A percentile compares a stretch with the other conserved stretches of the same genome.
Conservation (phyloP, 2,888 invertebrate species). For the Drosophila pullipes region DNA sequence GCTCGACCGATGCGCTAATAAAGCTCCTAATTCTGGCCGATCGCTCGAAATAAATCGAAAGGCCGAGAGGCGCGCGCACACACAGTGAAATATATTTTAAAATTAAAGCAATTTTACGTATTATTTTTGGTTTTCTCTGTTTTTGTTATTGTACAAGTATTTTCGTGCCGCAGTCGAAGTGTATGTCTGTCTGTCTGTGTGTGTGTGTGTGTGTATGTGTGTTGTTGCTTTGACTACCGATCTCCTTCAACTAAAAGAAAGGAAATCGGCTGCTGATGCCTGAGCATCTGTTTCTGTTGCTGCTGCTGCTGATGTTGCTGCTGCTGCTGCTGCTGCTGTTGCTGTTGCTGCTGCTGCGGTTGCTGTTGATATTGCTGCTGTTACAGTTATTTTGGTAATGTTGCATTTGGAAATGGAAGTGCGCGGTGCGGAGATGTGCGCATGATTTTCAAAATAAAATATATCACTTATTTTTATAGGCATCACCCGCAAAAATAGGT, state of each 20-base stretch:
- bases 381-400: slow-evolving; percentile 22
- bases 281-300: slow-evolving; percentile 62
- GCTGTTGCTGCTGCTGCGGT: background rate
- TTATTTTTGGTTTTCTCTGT: slow-evolving; percentile 68
- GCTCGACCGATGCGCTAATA: slow-evolving; percentile 64
- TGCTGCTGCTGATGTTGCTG: background rate
- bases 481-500: background rate
- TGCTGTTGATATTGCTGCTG: background rate
- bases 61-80: slow-evolving; percentile 44
- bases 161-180: slow-evolving; percentile 30
- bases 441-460: slow-evolving; percentile 59
- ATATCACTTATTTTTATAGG: slow-evolving; percentile 62
- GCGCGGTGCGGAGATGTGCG: slow-evolving; percentile 45
- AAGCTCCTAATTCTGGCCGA: slow-evolving; percentile 73
- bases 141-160: slow-evolving; percentile 72
- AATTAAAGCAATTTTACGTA: slow-evolving; percentile 71
- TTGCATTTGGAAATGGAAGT: slow-evolving; percentile 65
- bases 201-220: slow-evolving; percentile 21
- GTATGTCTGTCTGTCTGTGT: slow-evolving; percentile 4
- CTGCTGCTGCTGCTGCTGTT: background rate
- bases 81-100: slow-evolving; percentile 75
- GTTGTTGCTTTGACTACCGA: slow-evolving; percentile 65
- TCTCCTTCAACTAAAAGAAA: slow-evolving; percentile 75
- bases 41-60: slow-evolving; percentile 82
- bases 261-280: slow-evolving; percentile 61